Evolutionary conservation across 2,113 vertebrate genomes (phyloP).

Genomic region (Rhadina sibilatrix): DNA sequence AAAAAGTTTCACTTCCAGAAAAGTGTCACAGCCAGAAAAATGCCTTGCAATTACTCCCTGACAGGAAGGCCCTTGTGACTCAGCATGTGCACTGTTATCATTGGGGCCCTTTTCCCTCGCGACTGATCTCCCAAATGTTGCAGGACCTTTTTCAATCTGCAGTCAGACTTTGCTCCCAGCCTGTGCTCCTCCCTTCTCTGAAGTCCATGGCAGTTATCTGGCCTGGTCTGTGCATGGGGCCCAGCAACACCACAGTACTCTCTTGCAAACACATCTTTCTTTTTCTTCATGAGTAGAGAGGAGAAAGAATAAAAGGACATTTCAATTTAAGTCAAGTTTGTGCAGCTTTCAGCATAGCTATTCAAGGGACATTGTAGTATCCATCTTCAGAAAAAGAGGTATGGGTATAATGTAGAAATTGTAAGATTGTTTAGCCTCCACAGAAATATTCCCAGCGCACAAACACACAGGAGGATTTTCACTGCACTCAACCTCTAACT

Average conservation of each 20-base stretch:
- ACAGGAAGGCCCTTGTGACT: neutral
- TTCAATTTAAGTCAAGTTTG: neutral
- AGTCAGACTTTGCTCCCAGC: neutral
- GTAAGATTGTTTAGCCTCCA: neutral
- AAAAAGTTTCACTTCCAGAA: neutral
- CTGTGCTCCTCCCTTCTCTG: neutral
- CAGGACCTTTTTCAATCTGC: neutral
- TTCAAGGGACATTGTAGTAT: neutral
- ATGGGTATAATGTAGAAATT: neutral
- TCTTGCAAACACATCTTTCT: neutral
- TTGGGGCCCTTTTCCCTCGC: neutral
- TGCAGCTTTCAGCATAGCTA: neutral
- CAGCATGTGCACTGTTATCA: neutral
- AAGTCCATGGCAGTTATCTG: neutral
- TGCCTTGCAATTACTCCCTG: neutral
- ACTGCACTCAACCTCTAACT: neutral
- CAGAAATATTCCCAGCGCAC: neutral
- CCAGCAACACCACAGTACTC: neutral
- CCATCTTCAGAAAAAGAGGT: neutral
- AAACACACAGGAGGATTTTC: neutral
- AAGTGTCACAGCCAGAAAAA: neutral
- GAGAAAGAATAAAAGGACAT: neutral
- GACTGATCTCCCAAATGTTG: neutral
- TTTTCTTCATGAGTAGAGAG: neutral
- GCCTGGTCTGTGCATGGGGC: no score